Evolutionary conservation across 2,888 invertebrate species (phyloP).

Genomic region (Parasteatoda lunata): DNA sequence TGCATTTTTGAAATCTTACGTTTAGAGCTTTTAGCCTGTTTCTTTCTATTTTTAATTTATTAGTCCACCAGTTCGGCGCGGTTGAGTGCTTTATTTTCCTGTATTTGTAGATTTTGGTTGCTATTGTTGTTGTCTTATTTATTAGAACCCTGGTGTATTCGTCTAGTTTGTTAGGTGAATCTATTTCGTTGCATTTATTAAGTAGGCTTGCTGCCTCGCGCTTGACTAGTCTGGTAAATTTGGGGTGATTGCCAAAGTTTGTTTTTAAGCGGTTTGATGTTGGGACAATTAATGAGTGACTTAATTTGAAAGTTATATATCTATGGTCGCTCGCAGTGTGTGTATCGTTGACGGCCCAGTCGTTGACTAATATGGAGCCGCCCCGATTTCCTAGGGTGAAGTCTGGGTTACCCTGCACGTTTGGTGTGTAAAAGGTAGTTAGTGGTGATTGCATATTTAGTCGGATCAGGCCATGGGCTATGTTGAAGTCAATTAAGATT

Average conservation of each 20-base stretch:
- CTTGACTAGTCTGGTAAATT: not conserved
- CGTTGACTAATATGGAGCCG: not conserved
- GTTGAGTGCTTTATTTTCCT: not conserved
- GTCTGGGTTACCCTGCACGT: not conserved
- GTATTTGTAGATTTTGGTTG: not conserved
- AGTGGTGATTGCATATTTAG: not conserved
- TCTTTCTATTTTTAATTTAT: not conserved
- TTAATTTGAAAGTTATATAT: not conserved
- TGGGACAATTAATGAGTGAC: no score
- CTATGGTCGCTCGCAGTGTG: not conserved
- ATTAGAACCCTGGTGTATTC: not conserved
- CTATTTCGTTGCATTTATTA: not conserved
- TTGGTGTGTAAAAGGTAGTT: not conserved
- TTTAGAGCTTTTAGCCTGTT: no score
- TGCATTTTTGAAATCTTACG: no score
- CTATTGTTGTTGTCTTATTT: accelerated
- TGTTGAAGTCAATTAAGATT: not conserved
- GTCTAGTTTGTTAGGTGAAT: not conserved
- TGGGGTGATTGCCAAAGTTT: not conserved
- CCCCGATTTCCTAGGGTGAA: not conserved
- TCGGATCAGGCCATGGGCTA: not conserved
- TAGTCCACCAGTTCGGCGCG: not conserved
- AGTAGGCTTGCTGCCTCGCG: not conserved
- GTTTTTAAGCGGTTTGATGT: conserved; percentile 6
- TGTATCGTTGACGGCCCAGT: not conserved